phyloP scores from a whole-genome alignment of 2,797 vertebrate genomes.

The Protonibea diacanthus region DNA sequence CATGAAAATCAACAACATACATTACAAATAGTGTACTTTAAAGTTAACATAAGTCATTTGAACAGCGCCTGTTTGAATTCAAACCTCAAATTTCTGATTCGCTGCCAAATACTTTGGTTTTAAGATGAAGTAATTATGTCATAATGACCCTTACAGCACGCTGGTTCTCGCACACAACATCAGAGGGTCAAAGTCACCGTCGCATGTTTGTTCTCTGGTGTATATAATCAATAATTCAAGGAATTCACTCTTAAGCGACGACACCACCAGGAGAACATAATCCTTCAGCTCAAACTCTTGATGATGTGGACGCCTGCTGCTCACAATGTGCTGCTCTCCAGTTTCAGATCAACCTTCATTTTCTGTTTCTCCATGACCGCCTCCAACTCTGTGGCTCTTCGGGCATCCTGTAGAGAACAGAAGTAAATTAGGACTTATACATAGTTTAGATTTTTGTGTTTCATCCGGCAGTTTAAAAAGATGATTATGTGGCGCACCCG shows the following conservation, averaged over 20 bases:
- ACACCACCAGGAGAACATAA: background rate
- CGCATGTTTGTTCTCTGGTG: background rate
- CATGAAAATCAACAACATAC: slow-evolving; percentile 21
- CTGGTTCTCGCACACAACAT: background rate
- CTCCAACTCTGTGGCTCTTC: slow-evolving; percentile 87
- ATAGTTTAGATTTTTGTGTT: too few species aligned
- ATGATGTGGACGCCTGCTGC: background rate
- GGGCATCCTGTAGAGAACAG: slow-evolving; percentile 82
- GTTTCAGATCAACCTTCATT: slow-evolving; percentile 88
- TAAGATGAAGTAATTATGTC: background rate
- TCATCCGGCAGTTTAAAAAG: background rate
- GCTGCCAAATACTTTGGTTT: slow-evolving; percentile 9
- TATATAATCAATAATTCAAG: slow-evolving; percentile 15
- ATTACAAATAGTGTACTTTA: slow-evolving; percentile 17
- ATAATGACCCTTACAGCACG: background rate
- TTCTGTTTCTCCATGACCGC: slow-evolving; percentile 93
- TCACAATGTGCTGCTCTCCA: slow-evolving; percentile 85
- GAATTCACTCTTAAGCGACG: background rate
- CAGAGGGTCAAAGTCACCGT: slow-evolving; percentile 1
- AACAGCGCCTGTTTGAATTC: background rate
- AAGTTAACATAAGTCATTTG: slow-evolving; percentile 33
- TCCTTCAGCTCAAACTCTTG: slow-evolving; percentile 1
- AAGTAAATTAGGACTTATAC: background rate
- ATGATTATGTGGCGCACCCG: background rate
- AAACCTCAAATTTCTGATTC: background rate